Percentiles rank a stretch among this genome's conserved stretches.
These are phyloP conservation scores for Piezodorus guildinii DNA, from an alignment of 1,140 invertebrate species.

Conservation along the genomic window DNA sequence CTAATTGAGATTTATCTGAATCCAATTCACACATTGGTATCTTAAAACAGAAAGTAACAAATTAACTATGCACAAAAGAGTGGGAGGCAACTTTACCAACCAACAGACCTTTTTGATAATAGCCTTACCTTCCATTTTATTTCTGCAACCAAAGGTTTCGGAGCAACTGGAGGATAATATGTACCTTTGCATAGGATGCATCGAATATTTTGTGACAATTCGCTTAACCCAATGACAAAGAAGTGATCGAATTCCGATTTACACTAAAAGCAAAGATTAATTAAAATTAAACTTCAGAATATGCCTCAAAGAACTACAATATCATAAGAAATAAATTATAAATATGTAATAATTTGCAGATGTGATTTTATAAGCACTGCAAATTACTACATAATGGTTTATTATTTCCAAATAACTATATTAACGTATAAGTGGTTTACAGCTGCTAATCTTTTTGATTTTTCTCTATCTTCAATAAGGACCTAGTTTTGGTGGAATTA, in stretches of 20 bases:
- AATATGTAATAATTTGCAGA: too few species aligned
- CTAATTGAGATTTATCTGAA: constrained; percentile 68
- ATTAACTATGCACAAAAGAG: neutral
- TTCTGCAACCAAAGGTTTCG: constrained; percentile 67
- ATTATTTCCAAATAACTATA: too few species aligned
- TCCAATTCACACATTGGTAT: constrained; percentile 70
- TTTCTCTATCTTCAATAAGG: too few species aligned
- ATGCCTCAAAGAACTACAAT: too few species aligned
- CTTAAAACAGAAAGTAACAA: constrained; percentile 34
- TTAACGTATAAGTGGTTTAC: too few species aligned
- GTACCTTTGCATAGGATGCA: constrained; percentile 79
- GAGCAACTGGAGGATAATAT: constrained; percentile 73
- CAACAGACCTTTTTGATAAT: neutral
- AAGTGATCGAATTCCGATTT: constrained; percentile 66
- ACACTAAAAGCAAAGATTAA: constrained; percentile 36
- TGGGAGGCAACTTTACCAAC: too few species aligned
- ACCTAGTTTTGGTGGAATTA: too few species aligned
- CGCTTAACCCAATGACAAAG: constrained; percentile 66
- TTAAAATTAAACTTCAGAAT: neutral
- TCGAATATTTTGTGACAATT: constrained; percentile 59
- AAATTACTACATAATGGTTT: too few species aligned
- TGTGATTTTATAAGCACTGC: too few species aligned
- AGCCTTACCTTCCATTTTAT: constrained; percentile 44
- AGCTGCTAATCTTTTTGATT: too few species aligned
- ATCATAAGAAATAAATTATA: too few species aligned